Evolutionary conservation across 2,113 vertebrate genomes (phyloP), one percentile per base, ranked within the genome.

Genomic region (Cinclus mexicanus): DNA sequence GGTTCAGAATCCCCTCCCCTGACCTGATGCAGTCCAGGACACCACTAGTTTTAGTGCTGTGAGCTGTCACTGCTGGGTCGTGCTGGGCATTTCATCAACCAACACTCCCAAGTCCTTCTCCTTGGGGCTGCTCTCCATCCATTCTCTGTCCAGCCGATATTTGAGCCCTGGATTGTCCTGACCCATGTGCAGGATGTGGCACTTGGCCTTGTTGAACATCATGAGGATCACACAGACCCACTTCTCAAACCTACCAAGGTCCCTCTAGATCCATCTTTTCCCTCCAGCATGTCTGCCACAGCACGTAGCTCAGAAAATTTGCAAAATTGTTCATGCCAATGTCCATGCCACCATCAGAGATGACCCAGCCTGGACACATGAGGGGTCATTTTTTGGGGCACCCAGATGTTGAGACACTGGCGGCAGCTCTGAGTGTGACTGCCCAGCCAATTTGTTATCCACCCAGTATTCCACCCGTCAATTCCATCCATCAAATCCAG

Each of bases 41-140:
- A 39, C 4, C 0, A 1, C 1, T 14, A 47, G 13, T 46, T 53
- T 55, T 17, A 33, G 17, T 14, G 19, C 24, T 60, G 14, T 28
- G 19, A 60, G 22, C 21, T 61, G 26, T 44, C 46, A 35, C 25
- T 61, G 25, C 20, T 12, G 9, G 16, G 13, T 31, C 4, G 0
- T 16, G 8, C 9, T 5, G 33, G n/a, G 21, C 21, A 61, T 71
- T 35, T 44, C 39, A 25, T 37, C 25, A 53, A 17, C 26, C 46
- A 52, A 6, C 20, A 25, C 12, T 42, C 21, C 7, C 39, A 61
- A 31, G 25, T 44, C 31, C 25, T 61, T 71, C 37, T 19, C 20
- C 46, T 60, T 31, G 44, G 12, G 12, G 47, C 33, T 52, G 15
- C 10, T 25, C 37, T 37, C 39, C 16, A 25, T 37, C 25, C 13